Base-by-base conservation (phyloP, 2,797 vertebrate genomes). In the Scleropages formosus region DNA sequence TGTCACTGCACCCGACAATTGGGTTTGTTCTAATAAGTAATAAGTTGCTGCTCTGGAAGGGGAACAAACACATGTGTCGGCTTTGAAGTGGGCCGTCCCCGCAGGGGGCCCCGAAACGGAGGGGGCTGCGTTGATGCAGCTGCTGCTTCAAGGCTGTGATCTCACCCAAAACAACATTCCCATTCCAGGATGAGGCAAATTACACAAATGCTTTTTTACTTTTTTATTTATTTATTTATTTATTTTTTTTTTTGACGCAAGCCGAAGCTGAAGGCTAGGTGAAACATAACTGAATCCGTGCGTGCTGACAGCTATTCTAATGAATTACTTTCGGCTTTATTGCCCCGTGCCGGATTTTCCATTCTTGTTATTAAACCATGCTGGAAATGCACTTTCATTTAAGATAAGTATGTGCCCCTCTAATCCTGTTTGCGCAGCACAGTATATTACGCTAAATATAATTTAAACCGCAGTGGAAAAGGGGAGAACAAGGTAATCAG, bases 331-430 rank as follows among this genome's bases (percentile, higher is more conserved):
- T 91, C 87, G 89, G 89, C 88, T 91, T 91, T 93, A 93, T 93
- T 91, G 88, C 89, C 75, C 83, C 65, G 84, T 88, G 90, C 89
- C 88, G 85, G 84, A 92, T 93, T 92, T 92, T 93, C 90, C 90
- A 92, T 91, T 93, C 88, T 85, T 78, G 86, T 91, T 93, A 93
- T 93, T 92, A 93, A 91, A 92, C 85, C 86, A 87, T 76, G 84
- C 91, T 90, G 89, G 91, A 91, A 93, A 92, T 88, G 87, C 90
- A 91, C 90, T 93, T 93, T 93, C 92, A 93, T 93, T 92, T 91
- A 83, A 90, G 90, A 91, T 92, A 93, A 93, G 90, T 91, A 91
- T 26, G 26, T 26, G 51, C 16, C 15, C 88, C 86, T 86, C 85
- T 92, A 92, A 93, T 92, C 92, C 90, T 92, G 92, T 92, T 92